These are phyloP conservation scores for Nasonia oneida DNA, from an alignment of 2,888 invertebrate species.

Conservation along the genomic window DNA sequence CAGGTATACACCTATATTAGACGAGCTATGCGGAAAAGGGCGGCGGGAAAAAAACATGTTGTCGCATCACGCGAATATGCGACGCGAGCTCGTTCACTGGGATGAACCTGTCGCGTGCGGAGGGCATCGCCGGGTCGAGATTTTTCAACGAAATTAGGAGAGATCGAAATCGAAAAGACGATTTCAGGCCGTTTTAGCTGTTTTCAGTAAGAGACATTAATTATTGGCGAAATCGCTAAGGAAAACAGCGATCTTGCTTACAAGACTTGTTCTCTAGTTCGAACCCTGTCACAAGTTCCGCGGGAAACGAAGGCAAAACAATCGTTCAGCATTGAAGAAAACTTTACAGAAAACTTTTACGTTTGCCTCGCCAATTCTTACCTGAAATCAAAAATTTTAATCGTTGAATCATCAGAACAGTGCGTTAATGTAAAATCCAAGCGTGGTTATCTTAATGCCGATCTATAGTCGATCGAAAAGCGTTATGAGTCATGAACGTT, in stretches of 20 bases:
- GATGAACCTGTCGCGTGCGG: not conserved
- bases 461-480: conserved; percentile 10
- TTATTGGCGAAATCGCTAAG: conserved; percentile 8
- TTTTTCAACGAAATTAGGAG: too few relatives aligned
- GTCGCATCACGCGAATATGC: not conserved
- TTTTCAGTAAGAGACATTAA: conserved; percentile 4
- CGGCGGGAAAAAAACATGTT: not conserved
- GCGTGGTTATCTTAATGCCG: conserved; percentile 16
- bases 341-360: too few relatives aligned
- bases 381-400: too few relatives aligned
- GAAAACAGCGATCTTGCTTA: not conserved
- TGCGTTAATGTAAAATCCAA: conserved; percentile 27
- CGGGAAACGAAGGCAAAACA: not conserved
- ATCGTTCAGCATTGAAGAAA: not conserved
- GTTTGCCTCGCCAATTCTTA: too few relatives aligned
- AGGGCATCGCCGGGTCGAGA: too few relatives aligned
- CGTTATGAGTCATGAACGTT: conserved; percentile 8
- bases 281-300: not conserved
- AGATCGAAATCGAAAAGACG: too few relatives aligned
- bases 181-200: not conserved
- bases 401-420: not conserved
- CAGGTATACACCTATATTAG: not conserved
- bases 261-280: not conserved
- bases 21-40: not conserved
- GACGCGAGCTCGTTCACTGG: not conserved